phyloP scores from a whole-genome alignment of 2,113 vertebrate genomes.

The Bothrops jararaca region DNA sequence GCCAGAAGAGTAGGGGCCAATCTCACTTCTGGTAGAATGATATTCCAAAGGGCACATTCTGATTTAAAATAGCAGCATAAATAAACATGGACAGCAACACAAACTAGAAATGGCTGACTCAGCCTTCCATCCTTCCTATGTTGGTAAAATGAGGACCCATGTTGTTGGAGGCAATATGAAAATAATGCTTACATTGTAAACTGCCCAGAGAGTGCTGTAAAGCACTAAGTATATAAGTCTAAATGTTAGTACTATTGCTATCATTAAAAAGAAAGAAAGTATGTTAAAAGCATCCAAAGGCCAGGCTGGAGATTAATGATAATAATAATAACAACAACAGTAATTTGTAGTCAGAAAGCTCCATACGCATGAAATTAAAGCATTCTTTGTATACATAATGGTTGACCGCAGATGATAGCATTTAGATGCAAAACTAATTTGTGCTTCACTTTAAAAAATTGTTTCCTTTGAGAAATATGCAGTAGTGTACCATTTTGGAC shows the following conservation, averaged over 20 bases:
- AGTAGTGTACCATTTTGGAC: not conserved
- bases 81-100: not conserved
- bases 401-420: not conserved
- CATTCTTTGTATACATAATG: not conserved
- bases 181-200: not conserved
- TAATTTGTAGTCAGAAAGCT: not conserved
- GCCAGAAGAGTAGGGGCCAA: not conserved
- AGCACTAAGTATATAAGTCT: not conserved
- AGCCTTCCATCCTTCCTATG: not conserved
- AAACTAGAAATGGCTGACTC: not conserved
- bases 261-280: not conserved
- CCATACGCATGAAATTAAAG: not conserved
- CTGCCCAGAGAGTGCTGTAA: not conserved
- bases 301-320: not conserved
- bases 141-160: not conserved
- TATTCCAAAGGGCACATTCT: not conserved
- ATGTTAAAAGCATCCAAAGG: not conserved
- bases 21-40: not conserved
- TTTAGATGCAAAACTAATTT: conserved; percentile 7
- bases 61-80: not conserved
- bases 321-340: not conserved
- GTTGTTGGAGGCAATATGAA: not conserved
- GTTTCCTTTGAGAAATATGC: conserved; percentile 1
- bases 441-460: not conserved
- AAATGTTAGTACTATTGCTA: not conserved